Evolutionary conservation across 2,888 invertebrate genomes (phyloP), one percentile per base, ranked within the genome.

Genomic region (Archips xylosteana): DNA sequence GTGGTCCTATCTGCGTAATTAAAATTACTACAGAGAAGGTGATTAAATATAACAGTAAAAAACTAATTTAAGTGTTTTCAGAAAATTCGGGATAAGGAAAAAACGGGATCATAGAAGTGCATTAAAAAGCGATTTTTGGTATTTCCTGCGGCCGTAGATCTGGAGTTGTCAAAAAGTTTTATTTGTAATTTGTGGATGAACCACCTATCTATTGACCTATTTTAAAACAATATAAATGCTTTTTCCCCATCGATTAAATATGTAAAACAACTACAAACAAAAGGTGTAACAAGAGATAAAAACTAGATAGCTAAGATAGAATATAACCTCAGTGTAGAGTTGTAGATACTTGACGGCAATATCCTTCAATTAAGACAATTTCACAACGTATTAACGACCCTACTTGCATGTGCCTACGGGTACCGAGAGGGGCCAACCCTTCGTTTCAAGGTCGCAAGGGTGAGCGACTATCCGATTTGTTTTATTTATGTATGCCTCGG

Each of bases 371-470:
- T 61, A 74, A 51, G 23, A 64, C 57, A n/a, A 67, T 39, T 51
- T 64, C 66, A 67, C 71, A 60, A 32, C 65, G 36, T 60, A 64
- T 64, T 65, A 62, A 80, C 82, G 81, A 79, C 79, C 80, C 78
- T 80, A 78, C 78, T 78, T 78, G 59, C 74, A 45, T 45, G 45
- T 76, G 80, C 23, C 23, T 81, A 82, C 81, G 79, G 79, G 74
- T 76, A 78, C 79, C 81, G 80, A 75, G 81, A 75, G 89, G 89
- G 82, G 81, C 86, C 85, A 87, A 89, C 90, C 89, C 89, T 86
- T 78, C 63, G 78, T 80, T 76, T 82, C 90, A 91, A 91, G 90
- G 90, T 89, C 89, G 81, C 76, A 82, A 83, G 90, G 90, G 90
- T 89, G 89, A 85, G 77, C 80, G 75, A 67, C 49, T 77, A 77